Conservation (phyloP, 2,888 invertebrate genomes). For the Nomada ferruginata region DNA sequence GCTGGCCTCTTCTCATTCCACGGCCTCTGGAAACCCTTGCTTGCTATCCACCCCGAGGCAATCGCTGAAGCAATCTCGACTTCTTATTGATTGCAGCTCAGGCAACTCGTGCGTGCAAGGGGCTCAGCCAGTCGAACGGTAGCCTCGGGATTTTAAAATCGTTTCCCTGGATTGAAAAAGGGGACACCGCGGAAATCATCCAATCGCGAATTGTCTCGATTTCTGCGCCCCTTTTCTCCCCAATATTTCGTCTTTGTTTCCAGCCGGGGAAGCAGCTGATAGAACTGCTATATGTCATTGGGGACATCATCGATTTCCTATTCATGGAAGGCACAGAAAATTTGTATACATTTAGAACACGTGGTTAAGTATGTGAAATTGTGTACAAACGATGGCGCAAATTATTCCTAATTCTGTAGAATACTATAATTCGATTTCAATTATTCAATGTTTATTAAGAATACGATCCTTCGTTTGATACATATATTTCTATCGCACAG, state of each 20-base stretch:
- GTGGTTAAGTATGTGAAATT: too few relatives aligned
- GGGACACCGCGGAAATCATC: constrained; percentile 61
- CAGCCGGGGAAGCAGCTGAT: background rate
- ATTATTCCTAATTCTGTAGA: too few relatives aligned
- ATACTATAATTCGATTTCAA: too few relatives aligned
- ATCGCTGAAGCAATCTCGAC: constrained; percentile 71
- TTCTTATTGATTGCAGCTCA: constrained; percentile 74
- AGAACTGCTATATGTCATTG: background rate
- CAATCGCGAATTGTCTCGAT: constrained; percentile 41
- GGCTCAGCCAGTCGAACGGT: constrained; percentile 62
- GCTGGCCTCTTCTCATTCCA: constrained; percentile 33
- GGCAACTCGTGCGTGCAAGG: constrained; percentile 72
- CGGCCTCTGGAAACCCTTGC: constrained; percentile 35
- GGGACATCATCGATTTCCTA: background rate
- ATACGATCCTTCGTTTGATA: too few relatives aligned
- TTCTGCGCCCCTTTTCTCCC: background rate
- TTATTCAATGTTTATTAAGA: too few relatives aligned
- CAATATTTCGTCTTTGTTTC: background rate
- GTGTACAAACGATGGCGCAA: too few relatives aligned
- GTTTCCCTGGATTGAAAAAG: constrained; percentile 66
- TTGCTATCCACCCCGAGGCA: constrained; percentile 60
- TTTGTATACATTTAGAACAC: too few relatives aligned
- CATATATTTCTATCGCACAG: too few relatives aligned
- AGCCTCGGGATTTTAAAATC: constrained; percentile 61
- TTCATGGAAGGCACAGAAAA: background rate